Evolutionary conservation across 2,888 invertebrate species (phyloP).

Genomic region (Zootermopsis nevadensis): DNA sequence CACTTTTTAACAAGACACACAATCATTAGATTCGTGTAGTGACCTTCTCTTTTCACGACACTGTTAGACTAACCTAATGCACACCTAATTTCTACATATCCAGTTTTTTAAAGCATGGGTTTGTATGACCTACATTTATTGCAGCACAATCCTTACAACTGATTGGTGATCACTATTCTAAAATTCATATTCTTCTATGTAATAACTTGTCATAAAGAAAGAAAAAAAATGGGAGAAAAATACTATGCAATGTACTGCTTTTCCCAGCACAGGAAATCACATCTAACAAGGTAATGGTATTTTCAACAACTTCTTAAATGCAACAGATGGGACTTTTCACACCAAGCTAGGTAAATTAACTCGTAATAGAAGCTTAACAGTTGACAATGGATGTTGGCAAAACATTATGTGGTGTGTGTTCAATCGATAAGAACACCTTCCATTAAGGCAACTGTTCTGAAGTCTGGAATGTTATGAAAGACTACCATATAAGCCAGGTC

Average conservation of each 20-base stretch:
- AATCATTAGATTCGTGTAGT: conserved; percentile 52
- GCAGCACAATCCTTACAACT: conserved; percentile 53
- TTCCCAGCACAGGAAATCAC: conserved; percentile 52
- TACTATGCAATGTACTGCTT: conserved; percentile 53
- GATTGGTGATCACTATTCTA: conserved; percentile 53
- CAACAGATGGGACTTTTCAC: conserved; percentile 54
- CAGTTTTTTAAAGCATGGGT: conserved; percentile 54
- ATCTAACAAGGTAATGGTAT: conserved; percentile 52
- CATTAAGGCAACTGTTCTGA: conserved; percentile 54
- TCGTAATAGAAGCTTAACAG: conserved; percentile 46
- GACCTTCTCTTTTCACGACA: conserved; percentile 54
- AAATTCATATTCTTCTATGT: conserved; percentile 50
- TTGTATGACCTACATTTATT: conserved; percentile 51
- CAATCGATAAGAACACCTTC: conserved; percentile 46
- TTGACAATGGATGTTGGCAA: conserved; percentile 51
- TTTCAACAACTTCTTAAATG: conserved; percentile 54
- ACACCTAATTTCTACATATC: conserved; percentile 57
- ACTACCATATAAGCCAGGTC: conserved; percentile 39
- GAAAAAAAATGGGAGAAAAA: conserved; percentile 51
- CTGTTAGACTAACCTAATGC: conserved; percentile 56
- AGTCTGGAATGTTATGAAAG: conserved; percentile 54
- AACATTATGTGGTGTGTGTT: conserved; percentile 50
- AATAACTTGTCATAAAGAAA: conserved; percentile 34
- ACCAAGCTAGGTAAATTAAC: conserved; percentile 52
- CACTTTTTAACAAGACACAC: conserved; percentile 51